Conservation (phyloP, 2,797 vertebrate genomes). For the Benthosema pterotum region DNA sequence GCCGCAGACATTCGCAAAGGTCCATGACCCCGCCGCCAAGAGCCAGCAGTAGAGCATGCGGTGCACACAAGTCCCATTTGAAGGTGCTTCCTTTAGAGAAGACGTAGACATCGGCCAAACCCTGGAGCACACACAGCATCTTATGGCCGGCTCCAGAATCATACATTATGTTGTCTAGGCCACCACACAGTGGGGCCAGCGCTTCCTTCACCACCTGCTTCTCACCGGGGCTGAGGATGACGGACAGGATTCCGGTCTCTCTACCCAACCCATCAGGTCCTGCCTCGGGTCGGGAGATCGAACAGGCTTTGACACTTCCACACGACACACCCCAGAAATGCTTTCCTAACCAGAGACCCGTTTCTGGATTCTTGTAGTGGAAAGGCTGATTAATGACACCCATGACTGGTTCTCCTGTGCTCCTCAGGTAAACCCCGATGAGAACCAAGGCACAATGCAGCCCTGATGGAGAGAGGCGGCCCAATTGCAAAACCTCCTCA, state of each 20-base stretch:
- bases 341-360: constrained; percentile 77
- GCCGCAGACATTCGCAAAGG: constrained; percentile 70
- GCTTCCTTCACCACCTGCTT: constrained; percentile 77
- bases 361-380: constrained; percentile 73
- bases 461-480: constrained; percentile 81
- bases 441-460: constrained; percentile 89
- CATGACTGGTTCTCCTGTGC: constrained; percentile 86
- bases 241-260: constrained; percentile 54
- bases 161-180: constrained; percentile 70
- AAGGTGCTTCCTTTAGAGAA: constrained; percentile 90
- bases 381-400: constrained; percentile 93
- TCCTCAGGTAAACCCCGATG: constrained; percentile 85
- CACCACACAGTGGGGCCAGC: constrained; percentile 66
- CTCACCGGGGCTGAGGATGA: constrained; percentile 86
- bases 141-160: constrained; percentile 90
- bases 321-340: constrained; percentile 84
- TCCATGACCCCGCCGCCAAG: constrained; percentile 86
- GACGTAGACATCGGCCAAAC: constrained; percentile 84
- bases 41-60: constrained; percentile 85
- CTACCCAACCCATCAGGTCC: constrained; percentile 2
- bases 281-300: constrained; percentile 50
- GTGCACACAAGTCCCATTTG: constrained; percentile 91
- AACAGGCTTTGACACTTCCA: constrained; percentile 73
- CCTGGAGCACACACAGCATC: constrained; percentile 88
- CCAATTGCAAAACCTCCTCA: constrained; percentile 75